Percentiles rank a stretch among this genome's conserved stretches.
These are phyloP conservation scores for Chitala chitala DNA, from an alignment of 2,113 vertebrate species.

Conservation along the genomic window DNA sequence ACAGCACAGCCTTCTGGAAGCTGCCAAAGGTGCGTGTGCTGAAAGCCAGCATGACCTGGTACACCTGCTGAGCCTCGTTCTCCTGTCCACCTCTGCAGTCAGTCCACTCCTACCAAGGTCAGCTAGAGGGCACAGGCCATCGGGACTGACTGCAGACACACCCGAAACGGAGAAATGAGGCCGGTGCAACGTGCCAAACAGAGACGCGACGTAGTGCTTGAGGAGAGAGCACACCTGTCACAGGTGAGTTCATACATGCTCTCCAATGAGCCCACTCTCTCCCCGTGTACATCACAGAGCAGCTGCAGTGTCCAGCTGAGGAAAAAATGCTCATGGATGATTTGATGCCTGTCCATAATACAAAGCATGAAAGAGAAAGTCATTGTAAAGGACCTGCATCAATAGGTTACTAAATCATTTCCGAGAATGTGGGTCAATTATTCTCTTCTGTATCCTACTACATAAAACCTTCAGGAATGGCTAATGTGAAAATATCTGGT, in stretches of 20 bases:
- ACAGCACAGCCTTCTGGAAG: constrained; percentile 29
- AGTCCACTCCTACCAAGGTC: constrained; percentile 26
- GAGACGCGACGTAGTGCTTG: constrained; percentile 9
- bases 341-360: constrained; percentile 15
- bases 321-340: not conserved
- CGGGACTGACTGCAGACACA: constrained; percentile 16
- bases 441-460: no score
- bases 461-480: no score
- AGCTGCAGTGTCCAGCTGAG: constrained; percentile 25
- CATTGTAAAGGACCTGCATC: not conserved
- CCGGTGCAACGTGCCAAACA: constrained; percentile 25
- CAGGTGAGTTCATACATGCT: no score
- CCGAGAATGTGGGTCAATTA: no score
- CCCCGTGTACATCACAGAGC: constrained; percentile 28
- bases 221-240: not conserved
- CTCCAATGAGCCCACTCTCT: no score
- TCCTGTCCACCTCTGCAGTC: not conserved
- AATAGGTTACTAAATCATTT: not conserved
- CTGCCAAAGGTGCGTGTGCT: constrained; percentile 19
- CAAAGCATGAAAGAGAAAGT: not conserved
- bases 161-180: constrained; percentile 25
- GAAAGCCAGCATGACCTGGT: constrained; percentile 25
- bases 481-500: no score
- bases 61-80: constrained; percentile 6
- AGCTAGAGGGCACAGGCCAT: not conserved